Conservation (phyloP, 2,888 invertebrate species). For the Hecatera dysodea region DNA sequence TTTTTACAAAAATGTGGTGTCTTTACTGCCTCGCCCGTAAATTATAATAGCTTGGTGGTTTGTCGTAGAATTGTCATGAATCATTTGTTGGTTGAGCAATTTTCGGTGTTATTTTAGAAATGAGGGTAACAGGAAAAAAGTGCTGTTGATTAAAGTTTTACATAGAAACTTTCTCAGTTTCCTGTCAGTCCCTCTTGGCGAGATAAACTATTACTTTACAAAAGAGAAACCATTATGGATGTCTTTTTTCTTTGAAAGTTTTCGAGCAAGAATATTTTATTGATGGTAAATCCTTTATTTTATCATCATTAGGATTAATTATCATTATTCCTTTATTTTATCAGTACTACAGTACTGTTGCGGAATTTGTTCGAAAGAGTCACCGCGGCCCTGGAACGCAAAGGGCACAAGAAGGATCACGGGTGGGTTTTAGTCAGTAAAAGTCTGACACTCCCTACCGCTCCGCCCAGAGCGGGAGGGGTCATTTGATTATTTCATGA, state of each 20-base stretch:
- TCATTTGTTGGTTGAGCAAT: conserved; percentile 42
- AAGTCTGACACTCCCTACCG: too few relatives aligned
- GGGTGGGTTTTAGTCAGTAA: too few relatives aligned
- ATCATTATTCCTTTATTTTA: too few relatives aligned
- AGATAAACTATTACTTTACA: conserved; percentile 2
- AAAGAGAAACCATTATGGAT: not conserved
- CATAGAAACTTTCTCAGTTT: conserved; percentile 3
- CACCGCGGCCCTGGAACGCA: too few relatives aligned
- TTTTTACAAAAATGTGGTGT: conserved; percentile 32
- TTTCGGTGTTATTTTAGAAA: conserved; percentile 24
- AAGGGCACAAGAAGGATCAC: too few relatives aligned
- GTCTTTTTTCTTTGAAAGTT: not conserved
- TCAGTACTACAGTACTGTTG: too few relatives aligned
- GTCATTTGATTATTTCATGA: too few relatives aligned
- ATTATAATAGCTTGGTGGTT: conserved; percentile 56
- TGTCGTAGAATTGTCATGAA: conserved; percentile 36
- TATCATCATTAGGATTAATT: too few relatives aligned
- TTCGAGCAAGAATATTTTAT: too few relatives aligned
- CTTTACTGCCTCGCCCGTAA: conserved; percentile 47
- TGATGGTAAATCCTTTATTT: too few relatives aligned
- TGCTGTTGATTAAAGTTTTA: not conserved
- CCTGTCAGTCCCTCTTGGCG: not conserved
- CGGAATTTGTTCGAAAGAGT: too few relatives aligned
- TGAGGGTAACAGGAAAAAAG: conserved; percentile 30
- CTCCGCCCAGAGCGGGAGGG: too few relatives aligned